These are phyloP conservation scores for Parambassis ranga DNA, from an alignment of 2,797 vertebrate species.

Conservation along the genomic window DNA sequence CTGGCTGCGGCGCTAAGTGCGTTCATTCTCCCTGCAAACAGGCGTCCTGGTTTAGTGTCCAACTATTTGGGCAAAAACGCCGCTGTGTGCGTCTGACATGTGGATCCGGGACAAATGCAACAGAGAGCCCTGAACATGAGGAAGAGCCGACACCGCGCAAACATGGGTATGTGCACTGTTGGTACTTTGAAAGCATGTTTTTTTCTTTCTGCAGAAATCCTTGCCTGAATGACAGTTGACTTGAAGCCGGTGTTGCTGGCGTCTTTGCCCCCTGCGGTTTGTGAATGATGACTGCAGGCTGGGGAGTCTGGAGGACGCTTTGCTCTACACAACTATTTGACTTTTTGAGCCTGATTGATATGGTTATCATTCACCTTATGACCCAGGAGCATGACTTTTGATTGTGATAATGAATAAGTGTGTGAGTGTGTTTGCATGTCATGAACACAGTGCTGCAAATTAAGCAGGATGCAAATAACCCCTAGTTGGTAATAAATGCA, in stretches of 20 bases:
- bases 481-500: slow-evolving; percentile 1
- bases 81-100: slow-evolving; percentile 70
- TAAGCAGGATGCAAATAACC: slow-evolving; percentile 18
- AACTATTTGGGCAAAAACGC: slow-evolving; percentile 56
- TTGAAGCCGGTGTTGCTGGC: slow-evolving; percentile 23
- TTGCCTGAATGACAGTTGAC: slow-evolving; percentile 33
- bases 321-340: slow-evolving; percentile 31
- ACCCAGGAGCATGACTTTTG: slow-evolving; percentile 37
- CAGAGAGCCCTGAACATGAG: slow-evolving; percentile 62
- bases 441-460: slow-evolving; percentile 21
- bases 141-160: slow-evolving; percentile 67
- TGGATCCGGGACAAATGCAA: slow-evolving; percentile 62
- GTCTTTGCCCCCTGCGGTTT: slow-evolving; percentile 21
- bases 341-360: slow-evolving; percentile 32
- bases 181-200: not conserved
- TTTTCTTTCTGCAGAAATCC: slow-evolving; percentile 26
- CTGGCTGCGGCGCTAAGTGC: slow-evolving; percentile 37
- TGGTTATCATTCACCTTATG: slow-evolving; percentile 30
- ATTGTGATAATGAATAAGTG: slow-evolving; percentile 21
- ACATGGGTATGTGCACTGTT: slow-evolving; percentile 78
- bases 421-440: slow-evolving; percentile 4
- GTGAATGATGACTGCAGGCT: slow-evolving; percentile 54
- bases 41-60: slow-evolving; percentile 42
- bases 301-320: slow-evolving; percentile 16
- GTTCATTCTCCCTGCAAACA: slow-evolving; percentile 3